These are phyloP conservation scores for Stenichneumon culpator DNA, from an alignment of 2,888 invertebrate genomes.

Conservation along the genomic window DNA sequence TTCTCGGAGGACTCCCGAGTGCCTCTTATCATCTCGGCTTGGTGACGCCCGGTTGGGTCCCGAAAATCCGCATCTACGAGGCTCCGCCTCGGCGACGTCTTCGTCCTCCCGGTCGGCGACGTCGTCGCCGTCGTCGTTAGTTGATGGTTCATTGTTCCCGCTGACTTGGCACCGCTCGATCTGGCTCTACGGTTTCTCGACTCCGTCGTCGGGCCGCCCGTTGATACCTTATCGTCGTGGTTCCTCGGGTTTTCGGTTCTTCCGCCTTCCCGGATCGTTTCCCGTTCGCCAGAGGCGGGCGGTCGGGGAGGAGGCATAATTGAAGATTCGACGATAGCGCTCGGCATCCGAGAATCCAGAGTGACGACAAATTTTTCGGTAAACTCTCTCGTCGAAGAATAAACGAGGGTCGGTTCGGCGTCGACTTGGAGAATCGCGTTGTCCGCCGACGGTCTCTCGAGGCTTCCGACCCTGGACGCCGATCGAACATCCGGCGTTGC, in stretches of 20 bases:
- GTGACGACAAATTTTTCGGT: constrained; percentile 42
- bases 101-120: constrained; percentile 18
- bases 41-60: constrained; percentile 26
- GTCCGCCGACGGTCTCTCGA: constrained; percentile 2
- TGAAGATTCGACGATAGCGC: constrained; percentile 9
- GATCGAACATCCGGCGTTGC: constrained; percentile 27
- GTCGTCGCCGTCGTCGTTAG: constrained; percentile 49
- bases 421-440: constrained; percentile 18
- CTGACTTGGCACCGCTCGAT: constrained; percentile 42
- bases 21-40: constrained; percentile 22
- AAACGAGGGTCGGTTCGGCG: not conserved
- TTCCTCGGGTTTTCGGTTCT: constrained; percentile 32
- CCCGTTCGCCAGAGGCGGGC: constrained; percentile 26
- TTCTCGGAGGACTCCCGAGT: constrained; percentile 26
- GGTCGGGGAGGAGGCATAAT: constrained; percentile 23
- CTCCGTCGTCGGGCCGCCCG: not conserved
- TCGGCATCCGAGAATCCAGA: constrained; percentile 31
- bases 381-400: constrained; percentile 17
- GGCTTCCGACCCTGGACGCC: not conserved
- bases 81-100: constrained; percentile 26
- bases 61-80: constrained; percentile 30
- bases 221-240: constrained; percentile 48
- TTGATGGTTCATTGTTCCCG: constrained; percentile 57
- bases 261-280: constrained; percentile 35
- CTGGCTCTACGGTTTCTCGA: constrained; percentile 5